phyloP scores from a whole-genome alignment of 2,888 invertebrate genomes.

The Eustalomyia histrio region DNA sequence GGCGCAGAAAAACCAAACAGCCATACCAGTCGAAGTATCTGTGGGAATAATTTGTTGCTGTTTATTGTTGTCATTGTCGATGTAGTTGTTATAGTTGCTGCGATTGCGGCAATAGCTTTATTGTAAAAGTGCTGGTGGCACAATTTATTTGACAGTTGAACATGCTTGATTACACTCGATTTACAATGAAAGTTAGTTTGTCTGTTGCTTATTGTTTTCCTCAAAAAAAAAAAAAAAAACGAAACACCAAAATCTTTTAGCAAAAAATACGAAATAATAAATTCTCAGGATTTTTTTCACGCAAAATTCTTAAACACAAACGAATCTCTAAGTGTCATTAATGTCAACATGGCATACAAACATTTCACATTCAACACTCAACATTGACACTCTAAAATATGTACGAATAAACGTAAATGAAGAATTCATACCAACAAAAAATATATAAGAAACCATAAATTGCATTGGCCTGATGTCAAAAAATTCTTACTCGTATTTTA shows the following conservation, averaged over 20 bases:
- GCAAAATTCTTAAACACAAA: slow-evolving; percentile 12
- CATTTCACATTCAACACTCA: slow-evolving; percentile 54
- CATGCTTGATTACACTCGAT: slow-evolving; percentile 63
- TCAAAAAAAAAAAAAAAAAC: background rate
- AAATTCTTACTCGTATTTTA: slow-evolving; percentile 31
- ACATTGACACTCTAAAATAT: slow-evolving; percentile 62
- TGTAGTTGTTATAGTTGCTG: slow-evolving; percentile 31
- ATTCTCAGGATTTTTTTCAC: slow-evolving; percentile 28
- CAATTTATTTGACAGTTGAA: slow-evolving; percentile 65
- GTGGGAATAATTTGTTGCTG: slow-evolving; percentile 65
- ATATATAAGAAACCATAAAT: background rate
- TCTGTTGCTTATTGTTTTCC: background rate
- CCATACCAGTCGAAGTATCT: slow-evolving; percentile 54
- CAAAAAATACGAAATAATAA: background rate
- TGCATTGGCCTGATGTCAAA: slow-evolving; percentile 55
- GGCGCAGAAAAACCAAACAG: slow-evolving; percentile 3
- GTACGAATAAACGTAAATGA: slow-evolving; percentile 12
- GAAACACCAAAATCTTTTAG: background rate
- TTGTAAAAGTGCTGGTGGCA: slow-evolving; percentile 61
- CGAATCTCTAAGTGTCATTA: slow-evolving; percentile 63
- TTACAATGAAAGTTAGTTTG: slow-evolving; percentile 22
- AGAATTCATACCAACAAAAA: slow-evolving; percentile 35
- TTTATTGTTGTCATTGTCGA: slow-evolving; percentile 59
- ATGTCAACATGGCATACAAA: slow-evolving; percentile 61
- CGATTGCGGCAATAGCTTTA: slow-evolving; percentile 48